A percentile compares a stretch with the other conserved stretches of the same genome.
These are phyloP conservation scores for Hepsetus odoe DNA, from an alignment of 2,113 vertebrate genomes.

Conservation along the genomic window DNA sequence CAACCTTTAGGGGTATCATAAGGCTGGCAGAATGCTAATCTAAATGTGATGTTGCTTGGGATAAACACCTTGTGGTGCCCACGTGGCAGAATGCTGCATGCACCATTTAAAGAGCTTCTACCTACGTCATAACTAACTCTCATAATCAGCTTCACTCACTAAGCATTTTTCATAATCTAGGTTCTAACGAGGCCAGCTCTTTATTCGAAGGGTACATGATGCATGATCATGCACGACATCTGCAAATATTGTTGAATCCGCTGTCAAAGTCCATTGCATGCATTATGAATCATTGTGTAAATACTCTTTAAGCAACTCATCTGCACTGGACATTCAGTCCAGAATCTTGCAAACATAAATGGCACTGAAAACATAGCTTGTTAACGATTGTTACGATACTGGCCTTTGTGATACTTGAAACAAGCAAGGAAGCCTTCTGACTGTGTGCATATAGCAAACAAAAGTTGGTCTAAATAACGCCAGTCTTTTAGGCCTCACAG, in stretches of 20 bases:
- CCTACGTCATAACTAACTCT: background rate
- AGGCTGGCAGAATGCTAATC: background rate
- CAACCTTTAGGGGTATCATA: constrained; percentile 22
- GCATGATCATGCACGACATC: background rate
- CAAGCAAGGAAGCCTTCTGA: too few species aligned
- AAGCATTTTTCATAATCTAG: constrained; percentile 1
- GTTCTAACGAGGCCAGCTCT: background rate
- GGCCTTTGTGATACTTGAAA: background rate
- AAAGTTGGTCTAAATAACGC: too few species aligned
- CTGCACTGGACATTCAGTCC: background rate
- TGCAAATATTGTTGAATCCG: background rate
- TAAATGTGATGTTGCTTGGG: background rate
- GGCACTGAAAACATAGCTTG: background rate
- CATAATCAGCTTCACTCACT: constrained; percentile 1
- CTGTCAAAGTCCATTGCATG: background rate
- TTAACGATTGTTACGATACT: background rate
- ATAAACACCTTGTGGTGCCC: background rate
- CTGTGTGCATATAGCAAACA: too few species aligned
- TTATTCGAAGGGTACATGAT: background rate
- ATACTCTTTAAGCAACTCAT: background rate
- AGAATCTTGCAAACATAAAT: background rate
- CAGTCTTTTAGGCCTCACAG: too few species aligned
- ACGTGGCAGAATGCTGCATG: constrained; percentile 9
- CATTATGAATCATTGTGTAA: background rate
- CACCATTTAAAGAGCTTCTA: background rate